Percentiles rank a stretch among this genome's conserved stretches.
Conservation (phyloP, 1,140 invertebrate species). For the Rhopalosiphum maidis region DNA sequence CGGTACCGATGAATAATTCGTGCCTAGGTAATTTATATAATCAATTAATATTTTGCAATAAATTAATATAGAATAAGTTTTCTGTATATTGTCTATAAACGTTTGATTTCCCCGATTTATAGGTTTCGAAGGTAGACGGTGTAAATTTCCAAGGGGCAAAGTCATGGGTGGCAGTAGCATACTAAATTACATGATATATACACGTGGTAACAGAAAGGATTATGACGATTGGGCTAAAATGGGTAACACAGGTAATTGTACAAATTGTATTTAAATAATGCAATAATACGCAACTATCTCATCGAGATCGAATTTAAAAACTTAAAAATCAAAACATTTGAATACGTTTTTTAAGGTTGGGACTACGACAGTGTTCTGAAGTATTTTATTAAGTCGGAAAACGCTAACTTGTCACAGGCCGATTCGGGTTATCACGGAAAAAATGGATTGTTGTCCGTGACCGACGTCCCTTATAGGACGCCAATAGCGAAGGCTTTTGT, state of each 20-base stretch:
- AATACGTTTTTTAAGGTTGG: slow-evolving; percentile 62
- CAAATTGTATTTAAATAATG: slow-evolving; percentile 64
- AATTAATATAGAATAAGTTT: not conserved
- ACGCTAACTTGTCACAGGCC: slow-evolving; percentile 56
- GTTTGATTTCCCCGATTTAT: not conserved
- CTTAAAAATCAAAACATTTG: not conserved
- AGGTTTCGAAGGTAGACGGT: slow-evolving; percentile 62
- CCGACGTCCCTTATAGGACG: slow-evolving; percentile 70
- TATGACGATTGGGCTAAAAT: slow-evolving; percentile 68
- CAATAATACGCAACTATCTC: not conserved
- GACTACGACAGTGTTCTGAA: slow-evolving; percentile 67
- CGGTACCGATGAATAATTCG: slow-evolving; percentile 66
- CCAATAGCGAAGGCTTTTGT: slow-evolving; percentile 66
- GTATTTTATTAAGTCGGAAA: slow-evolving; percentile 67
- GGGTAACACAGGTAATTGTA: slow-evolving; percentile 69
- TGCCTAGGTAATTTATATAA: slow-evolving; percentile 63
- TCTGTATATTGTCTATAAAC: not conserved
- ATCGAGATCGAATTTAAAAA: not conserved
- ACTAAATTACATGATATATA: slow-evolving; percentile 72
- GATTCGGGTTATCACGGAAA: slow-evolving; percentile 63
- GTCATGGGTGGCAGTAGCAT: slow-evolving; percentile 71
- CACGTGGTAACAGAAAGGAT: slow-evolving; percentile 68
- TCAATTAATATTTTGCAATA: not conserved
- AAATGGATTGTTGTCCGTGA: slow-evolving; percentile 74
- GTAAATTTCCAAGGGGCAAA: slow-evolving; percentile 63